Conservation (phyloP, 2,888 invertebrate genomes). For the Conchocele bisecta region DNA sequence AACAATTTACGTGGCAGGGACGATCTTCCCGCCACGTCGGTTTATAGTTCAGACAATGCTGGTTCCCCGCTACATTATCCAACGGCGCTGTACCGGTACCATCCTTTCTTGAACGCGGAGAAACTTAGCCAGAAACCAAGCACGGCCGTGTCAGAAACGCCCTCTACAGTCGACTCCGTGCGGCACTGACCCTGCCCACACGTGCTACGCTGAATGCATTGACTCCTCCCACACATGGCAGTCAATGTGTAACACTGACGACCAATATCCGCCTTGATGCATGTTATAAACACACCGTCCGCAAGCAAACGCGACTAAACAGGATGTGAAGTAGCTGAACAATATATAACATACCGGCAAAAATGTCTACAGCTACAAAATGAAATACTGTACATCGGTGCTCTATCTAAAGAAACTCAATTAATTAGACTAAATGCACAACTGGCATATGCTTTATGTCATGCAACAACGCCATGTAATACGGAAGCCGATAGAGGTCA, state of each 20-base stretch:
- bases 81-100: slow-evolving; percentile 72
- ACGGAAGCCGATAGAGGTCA: no score
- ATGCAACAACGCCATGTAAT: no score
- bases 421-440: no score
- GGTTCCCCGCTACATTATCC: slow-evolving; percentile 60
- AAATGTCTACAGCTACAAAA: no score
- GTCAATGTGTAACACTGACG: neutral
- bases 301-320: neutral
- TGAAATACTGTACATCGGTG: no score
- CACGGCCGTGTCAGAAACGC: slow-evolving; percentile 38
- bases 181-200: slow-evolving; percentile 12
- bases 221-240: slow-evolving; percentile 3
- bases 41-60: slow-evolving; percentile 42
- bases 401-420: no score
- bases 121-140: slow-evolving; percentile 61
- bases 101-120: slow-evolving; percentile 73
- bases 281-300: neutral
- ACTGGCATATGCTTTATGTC: no score
- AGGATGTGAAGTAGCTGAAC: neutral
- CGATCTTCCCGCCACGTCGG: slow-evolving; percentile 53
- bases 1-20: slow-evolving; percentile 61
- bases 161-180: slow-evolving; percentile 33
- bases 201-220: slow-evolving; percentile 1
- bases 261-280: no score
- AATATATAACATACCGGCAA: no score